Percentiles rank a stretch among this genome's conserved stretches.
These are phyloP conservation scores for Pteronotus mesoamericanus DNA, from an alignment of 2,797 vertebrate species.

Conservation along the genomic window DNA sequence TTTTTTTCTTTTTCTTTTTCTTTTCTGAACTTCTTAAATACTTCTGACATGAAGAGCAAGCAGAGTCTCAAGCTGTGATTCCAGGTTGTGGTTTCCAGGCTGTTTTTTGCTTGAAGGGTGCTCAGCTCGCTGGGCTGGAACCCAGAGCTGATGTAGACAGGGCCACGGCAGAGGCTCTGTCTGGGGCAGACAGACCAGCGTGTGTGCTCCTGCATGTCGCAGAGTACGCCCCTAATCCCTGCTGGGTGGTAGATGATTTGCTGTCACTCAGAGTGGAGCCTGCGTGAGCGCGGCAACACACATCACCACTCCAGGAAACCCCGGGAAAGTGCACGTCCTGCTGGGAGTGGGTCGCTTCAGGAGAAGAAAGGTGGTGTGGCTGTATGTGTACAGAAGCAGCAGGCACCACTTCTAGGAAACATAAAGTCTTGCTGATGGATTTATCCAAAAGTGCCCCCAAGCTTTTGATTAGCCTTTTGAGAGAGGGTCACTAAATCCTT, in stretches of 20 bases:
- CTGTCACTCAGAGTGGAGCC: background rate
- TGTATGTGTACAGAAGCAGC: background rate
- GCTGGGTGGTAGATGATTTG: background rate
- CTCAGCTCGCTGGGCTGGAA: conserved; percentile 24
- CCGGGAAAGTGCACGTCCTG: background rate
- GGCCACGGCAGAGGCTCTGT: background rate
- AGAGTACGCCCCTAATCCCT: background rate
- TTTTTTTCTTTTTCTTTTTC: background rate
- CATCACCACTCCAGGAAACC: background rate
- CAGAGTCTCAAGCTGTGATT: conserved; percentile 15
- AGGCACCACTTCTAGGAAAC: background rate
- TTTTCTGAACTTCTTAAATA: conserved; percentile 42
- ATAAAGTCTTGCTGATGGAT: background rate
- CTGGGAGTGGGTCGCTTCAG: background rate
- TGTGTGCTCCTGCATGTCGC: background rate
- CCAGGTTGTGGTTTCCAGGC: conserved; percentile 50
- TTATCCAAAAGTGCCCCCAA: background rate
- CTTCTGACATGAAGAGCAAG: conserved; percentile 50
- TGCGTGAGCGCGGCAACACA: background rate
- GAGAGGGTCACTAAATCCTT: conserved; percentile 42
- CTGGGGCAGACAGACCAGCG: background rate
- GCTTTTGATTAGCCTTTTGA: background rate
- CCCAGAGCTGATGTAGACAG: background rate
- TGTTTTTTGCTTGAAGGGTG: background rate
- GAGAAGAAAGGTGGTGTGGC: background rate